Evolutionary conservation across 2,888 invertebrate genomes (phyloP).

Genomic region (Drosophila kokeensis): DNA sequence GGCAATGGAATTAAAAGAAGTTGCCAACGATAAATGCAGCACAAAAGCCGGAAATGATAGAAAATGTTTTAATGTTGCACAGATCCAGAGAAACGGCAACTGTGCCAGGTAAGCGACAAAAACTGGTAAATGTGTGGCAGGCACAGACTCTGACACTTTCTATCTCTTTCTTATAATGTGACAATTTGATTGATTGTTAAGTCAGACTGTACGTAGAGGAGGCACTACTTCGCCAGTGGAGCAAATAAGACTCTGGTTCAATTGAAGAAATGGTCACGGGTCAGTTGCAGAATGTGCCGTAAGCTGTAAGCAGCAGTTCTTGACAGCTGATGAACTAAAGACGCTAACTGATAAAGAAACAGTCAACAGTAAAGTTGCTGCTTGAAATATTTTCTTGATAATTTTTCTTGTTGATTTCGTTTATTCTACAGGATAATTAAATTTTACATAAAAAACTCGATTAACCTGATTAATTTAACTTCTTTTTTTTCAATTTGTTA

Average conservation of each 20-base stretch:
- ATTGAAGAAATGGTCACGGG: conserved; percentile 13
- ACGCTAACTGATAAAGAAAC: conserved; percentile 14
- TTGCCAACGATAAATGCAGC: conserved; percentile 50
- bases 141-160: background rate
- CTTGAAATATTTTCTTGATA: background rate
- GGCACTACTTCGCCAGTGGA: background rate
- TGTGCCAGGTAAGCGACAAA: conserved; percentile 5
- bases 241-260: conserved; percentile 24
- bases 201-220: conserved; percentile 30
- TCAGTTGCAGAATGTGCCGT: conserved; percentile 7
- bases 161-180: conserved; percentile 19
- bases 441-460: background rate
- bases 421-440: background rate
- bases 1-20: conserved; percentile 74
- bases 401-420: background rate
- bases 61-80: conserved; percentile 77
- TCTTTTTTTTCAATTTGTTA: fast-evolving
- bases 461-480: background rate
- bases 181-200: conserved; percentile 75
- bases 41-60: conserved; percentile 74
- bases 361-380: background rate
- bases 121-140: conserved; percentile 7
- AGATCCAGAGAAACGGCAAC: background rate
- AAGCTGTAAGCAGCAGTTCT: conserved; percentile 21
- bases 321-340: conserved; percentile 25